Evolutionary conservation across 2,797 vertebrate species (phyloP), one percentile per base, ranked within the genome.

Genomic region (Hapalemur alaotrensis): DNA sequence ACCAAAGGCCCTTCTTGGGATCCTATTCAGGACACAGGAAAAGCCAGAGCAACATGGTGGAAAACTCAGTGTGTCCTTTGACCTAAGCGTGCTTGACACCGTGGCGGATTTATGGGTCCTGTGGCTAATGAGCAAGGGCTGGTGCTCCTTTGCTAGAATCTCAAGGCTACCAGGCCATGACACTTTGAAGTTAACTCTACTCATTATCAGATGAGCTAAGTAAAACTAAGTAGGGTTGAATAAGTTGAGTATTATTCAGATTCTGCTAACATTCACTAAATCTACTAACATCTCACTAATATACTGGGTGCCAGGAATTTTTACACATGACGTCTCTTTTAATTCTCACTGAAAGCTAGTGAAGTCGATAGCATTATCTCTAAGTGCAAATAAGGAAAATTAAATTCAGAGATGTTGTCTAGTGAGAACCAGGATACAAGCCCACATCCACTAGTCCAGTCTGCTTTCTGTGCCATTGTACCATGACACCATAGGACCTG

Each of bases 1-100:
- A 78, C 81, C 91, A 59, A 91, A 90, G 41, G 54, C 41, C 8
- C 52, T 89, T 86, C 69, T 93, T 94, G 87, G 41, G 88, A 52
- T 89, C 61, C 86, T 82, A 11, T 76, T 95, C 65, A 57, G 59
- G 69, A 87, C 28, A 75, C 79, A 78, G 57, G n/a, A 46, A 81
- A 86, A 93, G 48, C 20, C 63, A 43, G 79, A 67, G 50, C 48
- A 85, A 69, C 7, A 4, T 7, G 4, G 46, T 87, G 14, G 50
- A n/a, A 84, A 54, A 25, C 13, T 67, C 50, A 14, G 4, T 23
- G 48, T 72, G 25, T 69, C 73, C 63, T 90, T 88, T 93, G 20
- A 79, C 43, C 43, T 54, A 43, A 28, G 17, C 63, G 35, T 91
- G 35, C 23, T 83, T 22, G 93, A 63, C 63, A 38, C n/a, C 13